Percentiles rank a stretch among this genome's conserved stretches.
Conservation (phyloP, 2,797 vertebrate species). For the Hapalemur alaotrensis region DNA sequence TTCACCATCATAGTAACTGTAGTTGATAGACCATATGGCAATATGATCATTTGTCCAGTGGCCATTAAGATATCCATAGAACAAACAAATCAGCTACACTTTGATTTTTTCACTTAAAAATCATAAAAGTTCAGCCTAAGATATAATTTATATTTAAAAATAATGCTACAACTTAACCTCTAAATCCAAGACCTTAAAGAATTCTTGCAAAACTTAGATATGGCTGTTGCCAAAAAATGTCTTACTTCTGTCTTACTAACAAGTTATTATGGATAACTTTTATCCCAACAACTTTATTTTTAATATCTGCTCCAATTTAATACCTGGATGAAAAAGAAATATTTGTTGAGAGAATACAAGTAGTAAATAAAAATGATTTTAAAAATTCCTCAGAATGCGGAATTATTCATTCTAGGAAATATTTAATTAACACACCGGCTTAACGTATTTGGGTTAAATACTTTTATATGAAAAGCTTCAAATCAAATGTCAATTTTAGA, state of each 20-base stretch:
- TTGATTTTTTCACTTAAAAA: neutral
- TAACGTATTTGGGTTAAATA: neutral
- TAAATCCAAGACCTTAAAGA: neutral
- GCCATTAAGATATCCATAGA: neutral
- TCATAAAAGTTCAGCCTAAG: neutral
- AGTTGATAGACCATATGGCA: neutral
- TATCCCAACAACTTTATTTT: neutral
- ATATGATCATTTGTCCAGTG: neutral
- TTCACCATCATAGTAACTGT: neutral
- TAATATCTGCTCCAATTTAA: neutral
- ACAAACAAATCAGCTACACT: neutral
- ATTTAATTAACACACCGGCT: neutral
- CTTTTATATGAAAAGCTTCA: neutral
- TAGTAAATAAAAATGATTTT: neutral
- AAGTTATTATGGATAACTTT: neutral
- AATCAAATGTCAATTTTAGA: slow-evolving; percentile 11
- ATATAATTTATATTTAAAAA: slow-evolving; percentile 9
- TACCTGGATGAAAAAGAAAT: neutral
- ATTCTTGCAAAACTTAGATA: neutral
- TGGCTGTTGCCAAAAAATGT: neutral
- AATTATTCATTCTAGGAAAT: neutral
- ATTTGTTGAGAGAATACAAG: neutral
- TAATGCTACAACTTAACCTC: neutral
- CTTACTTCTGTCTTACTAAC: neutral
- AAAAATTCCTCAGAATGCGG: neutral